phyloP scores from a whole-genome alignment of 2,888 invertebrate genomes.

The Capitulum mitella region DNA sequence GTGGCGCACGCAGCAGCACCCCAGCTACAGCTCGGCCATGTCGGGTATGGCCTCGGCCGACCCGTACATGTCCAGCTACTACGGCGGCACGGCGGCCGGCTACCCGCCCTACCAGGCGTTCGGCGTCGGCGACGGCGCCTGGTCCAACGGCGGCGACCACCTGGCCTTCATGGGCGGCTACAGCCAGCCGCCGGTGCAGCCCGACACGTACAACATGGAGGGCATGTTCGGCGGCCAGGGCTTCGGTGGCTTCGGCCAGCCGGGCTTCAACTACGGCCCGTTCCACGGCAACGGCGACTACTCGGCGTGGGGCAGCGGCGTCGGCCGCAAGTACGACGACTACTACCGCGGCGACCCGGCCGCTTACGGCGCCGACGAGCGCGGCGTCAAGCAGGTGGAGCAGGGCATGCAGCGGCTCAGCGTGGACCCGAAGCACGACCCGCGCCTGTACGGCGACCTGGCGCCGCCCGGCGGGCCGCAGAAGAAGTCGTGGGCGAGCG shows the following conservation, averaged over 20 bases:
- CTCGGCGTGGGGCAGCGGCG: constrained; percentile 70
- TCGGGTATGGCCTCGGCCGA: constrained; percentile 54
- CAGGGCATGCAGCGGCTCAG: constrained; percentile 68
- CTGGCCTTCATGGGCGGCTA: constrained; percentile 60
- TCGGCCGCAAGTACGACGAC: constrained; percentile 39
- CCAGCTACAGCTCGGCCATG: constrained; percentile 41
- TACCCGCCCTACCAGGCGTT: constrained; percentile 77
- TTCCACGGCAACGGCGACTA: constrained; percentile 51
- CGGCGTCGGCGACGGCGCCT: constrained; percentile 83
- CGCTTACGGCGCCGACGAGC: constrained; percentile 28
- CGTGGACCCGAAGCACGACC: constrained; percentile 41
- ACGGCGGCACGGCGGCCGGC: constrained; percentile 50
- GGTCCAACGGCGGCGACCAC: constrained; percentile 79
- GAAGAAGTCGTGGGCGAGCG: constrained; percentile 78
- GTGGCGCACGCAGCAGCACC: constrained; percentile 34
- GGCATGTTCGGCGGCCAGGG: constrained; percentile 46
- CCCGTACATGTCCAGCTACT: constrained; percentile 57
- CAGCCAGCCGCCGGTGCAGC: constrained; percentile 70
- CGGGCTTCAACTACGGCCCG: constrained; percentile 27
- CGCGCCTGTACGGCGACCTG: constrained; percentile 31
- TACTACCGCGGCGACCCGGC: constrained; percentile 21
- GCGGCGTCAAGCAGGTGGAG: constrained; percentile 63
- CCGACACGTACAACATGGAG: constrained; percentile 46
- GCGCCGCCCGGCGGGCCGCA: constrained; percentile 27
- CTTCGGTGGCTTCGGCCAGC: constrained; percentile 44